phyloP scores from a whole-genome alignment of 2,113 vertebrate species.

The Pelusios castaneus region DNA sequence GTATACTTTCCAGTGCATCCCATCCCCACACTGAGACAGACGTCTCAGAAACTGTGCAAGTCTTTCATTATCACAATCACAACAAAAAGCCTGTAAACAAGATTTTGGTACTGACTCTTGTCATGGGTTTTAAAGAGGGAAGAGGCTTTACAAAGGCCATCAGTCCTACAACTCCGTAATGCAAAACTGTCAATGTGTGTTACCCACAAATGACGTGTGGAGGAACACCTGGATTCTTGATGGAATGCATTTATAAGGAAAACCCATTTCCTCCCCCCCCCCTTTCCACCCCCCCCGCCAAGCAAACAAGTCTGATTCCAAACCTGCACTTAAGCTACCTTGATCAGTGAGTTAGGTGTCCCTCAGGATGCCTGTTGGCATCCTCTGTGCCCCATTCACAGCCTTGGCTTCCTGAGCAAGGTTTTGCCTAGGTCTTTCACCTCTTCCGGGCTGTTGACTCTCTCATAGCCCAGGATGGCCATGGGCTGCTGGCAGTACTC shows the following conservation, averaged over 20 bases:
- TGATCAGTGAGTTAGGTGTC: not conserved
- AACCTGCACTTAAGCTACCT: not conserved
- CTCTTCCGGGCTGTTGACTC: constrained; percentile 88
- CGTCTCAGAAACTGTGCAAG: constrained; percentile 40
- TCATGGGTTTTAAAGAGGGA: not conserved
- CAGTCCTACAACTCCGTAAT: constrained; percentile 8
- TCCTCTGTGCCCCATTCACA: constrained; percentile 74
- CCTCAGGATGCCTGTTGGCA: fast-evolving
- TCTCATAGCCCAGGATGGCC: constrained; percentile 92
- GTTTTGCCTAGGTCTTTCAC: constrained; percentile 95
- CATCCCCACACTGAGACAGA: constrained; percentile 5
- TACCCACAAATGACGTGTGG: constrained; percentile 48
- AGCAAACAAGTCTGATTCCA: not conserved
- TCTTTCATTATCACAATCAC: constrained; percentile 55
- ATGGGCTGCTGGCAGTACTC: constrained; percentile 96
- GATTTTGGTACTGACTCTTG: constrained; percentile 46
- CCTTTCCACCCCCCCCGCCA: constrained; percentile 25
- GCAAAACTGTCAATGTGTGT: constrained; percentile 25
- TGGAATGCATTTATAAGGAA: not conserved
- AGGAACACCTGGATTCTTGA: not conserved
- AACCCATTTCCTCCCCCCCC: not conserved
- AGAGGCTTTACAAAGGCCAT: constrained; percentile 6
- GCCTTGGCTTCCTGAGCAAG: constrained; percentile 88
- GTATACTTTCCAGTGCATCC: constrained; percentile 40
- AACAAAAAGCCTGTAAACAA: constrained; percentile 65